A percentile compares a stretch with the other conserved stretches of the same genome.
These are phyloP conservation scores for Sebastes minor DNA, from an alignment of 2,797 vertebrate species.

Conservation along the genomic window DNA sequence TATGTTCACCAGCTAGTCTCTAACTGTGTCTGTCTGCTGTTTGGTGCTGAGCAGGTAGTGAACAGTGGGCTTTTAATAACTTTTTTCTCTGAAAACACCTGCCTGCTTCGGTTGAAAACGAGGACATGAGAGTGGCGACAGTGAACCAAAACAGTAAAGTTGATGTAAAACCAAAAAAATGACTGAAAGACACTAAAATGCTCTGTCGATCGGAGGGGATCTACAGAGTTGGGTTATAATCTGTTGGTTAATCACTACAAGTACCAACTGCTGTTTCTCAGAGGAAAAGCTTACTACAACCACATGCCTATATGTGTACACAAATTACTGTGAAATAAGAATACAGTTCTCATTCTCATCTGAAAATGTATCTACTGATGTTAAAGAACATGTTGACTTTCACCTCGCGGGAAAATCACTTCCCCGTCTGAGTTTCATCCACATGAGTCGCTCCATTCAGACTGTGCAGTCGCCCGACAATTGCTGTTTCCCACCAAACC, in stretches of 20 bases:
- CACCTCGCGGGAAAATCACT: conserved; percentile 10
- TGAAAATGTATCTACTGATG: neutral
- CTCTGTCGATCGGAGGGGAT: too few relatives aligned
- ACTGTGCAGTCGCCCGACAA: conserved; percentile 41
- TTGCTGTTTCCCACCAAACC: conserved; percentile 19
- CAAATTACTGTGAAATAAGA: accelerated
- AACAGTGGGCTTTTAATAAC: neutral
- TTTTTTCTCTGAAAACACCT: neutral
- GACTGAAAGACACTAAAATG: too few relatives aligned
- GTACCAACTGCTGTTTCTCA: neutral
- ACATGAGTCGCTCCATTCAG: conserved; percentile 55
- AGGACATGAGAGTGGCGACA: neutral
- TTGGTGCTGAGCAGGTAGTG: neutral
- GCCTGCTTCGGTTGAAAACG: neutral
- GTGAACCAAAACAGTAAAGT: too few relatives aligned
- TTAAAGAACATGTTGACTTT: neutral
- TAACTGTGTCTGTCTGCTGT: neutral
- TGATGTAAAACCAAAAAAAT: neutral
- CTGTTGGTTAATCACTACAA: neutral
- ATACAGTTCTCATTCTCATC: neutral
- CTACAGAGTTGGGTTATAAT: too few relatives aligned
- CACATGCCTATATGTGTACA: neutral
- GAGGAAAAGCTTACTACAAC: neutral
- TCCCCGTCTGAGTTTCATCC: conserved; percentile 10
- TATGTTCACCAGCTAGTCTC: neutral